Conservation (phyloP, 2,797 vertebrate species). For the Peromyscus aztecus region DNA sequence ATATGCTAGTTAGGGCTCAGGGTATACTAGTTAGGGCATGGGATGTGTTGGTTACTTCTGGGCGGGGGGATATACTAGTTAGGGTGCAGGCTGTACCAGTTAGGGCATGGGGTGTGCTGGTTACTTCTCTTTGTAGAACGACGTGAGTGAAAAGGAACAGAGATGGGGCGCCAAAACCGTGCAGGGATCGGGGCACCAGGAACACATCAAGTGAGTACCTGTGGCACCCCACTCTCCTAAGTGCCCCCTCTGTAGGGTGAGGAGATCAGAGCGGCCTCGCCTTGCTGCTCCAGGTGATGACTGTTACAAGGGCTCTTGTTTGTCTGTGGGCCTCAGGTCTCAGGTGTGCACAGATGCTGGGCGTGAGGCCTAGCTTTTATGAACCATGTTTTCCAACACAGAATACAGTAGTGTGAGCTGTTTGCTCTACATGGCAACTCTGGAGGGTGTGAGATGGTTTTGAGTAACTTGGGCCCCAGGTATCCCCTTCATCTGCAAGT, state of each 20-base stretch:
- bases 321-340: neutral
- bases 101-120: neutral
- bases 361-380: neutral
- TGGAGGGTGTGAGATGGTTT: neutral
- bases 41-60: neutral
- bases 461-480: neutral
- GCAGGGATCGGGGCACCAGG: conserved; percentile 96
- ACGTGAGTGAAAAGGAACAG: conserved; percentile 97
- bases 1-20: too few relatives aligned
- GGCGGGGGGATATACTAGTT: neutral
- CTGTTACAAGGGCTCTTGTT: neutral
- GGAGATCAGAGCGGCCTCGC: neutral
- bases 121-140: conserved; percentile 90
- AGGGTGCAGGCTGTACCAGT: neutral
- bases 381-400: neutral
- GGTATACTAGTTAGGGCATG: neutral
- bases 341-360: neutral
- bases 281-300: neutral
- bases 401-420: neutral
- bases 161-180: conserved; percentile 98
- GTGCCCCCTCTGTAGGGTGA: neutral
- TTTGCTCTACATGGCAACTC: neutral
- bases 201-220: conserved; percentile 94
- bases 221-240: neutral
- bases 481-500: neutral